Evolutionary conservation across 53 echinoderm and acorn worm genomes (phyloP), one percentile per base, ranked within the genome.

Genomic region (Paracentrotus lividus): DNA sequence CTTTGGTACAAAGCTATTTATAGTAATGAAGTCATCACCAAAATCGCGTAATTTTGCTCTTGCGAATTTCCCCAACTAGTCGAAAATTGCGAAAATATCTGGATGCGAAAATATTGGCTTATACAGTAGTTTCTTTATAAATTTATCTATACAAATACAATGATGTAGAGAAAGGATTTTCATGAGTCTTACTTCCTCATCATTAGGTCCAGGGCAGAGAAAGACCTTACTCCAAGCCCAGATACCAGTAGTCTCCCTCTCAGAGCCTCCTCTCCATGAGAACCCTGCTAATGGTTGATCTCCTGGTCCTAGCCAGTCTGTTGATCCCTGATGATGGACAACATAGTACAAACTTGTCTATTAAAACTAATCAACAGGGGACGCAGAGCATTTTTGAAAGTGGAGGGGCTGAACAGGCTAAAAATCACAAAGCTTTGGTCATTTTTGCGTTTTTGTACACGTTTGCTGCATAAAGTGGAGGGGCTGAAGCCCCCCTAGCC

Each of bases 231-330:
- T 97, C 99, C 99, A 99, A 10, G 96, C 95, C 97, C 97, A 97
- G 84, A 99, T 99, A 9, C 99, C 99, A 14, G 97, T 97, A 2
- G 99, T 99, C 76, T 99, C 97, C 38, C 99, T 94, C 88, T 99
- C 99, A 69, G 99, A 99, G 1, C 99, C 99, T 45, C 99, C 99
- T 32, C 97, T 87, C 99, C 99, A 99, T n/a, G 96, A 94, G 60
- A 99, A 99, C 10, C 99, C 99, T 9, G 92, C 87, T 89, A 99
- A 93, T 7, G 99, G 96, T 59, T 99, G 94, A 64, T 99, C 97
- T 49, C 95, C 96, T 40, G 77, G 45, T 26, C 99, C 99, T 24
- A 99, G 78, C 99, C 99, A 99, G 42, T 93, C 95, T 36, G 36
- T 56, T 13, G 91, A 64, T 77, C 94, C 97, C 97, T 97, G 93